These are phyloP conservation scores for Phalacrocorax brasilianus DNA, from an alignment of 2,113 vertebrate species.

Conservation along the genomic window DNA sequence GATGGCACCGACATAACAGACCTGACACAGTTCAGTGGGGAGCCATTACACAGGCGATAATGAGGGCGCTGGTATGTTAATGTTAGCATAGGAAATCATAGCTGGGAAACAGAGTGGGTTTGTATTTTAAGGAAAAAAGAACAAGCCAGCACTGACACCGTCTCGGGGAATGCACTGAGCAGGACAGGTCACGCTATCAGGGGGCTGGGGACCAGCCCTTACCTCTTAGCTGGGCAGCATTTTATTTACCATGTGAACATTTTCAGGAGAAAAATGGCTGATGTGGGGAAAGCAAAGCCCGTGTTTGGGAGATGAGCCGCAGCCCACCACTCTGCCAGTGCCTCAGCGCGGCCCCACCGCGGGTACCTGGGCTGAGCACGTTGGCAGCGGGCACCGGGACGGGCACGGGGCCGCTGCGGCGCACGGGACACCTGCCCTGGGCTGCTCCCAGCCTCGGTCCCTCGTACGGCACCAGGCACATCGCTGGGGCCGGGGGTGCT, in stretches of 20 bases:
- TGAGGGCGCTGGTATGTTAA: not conserved
- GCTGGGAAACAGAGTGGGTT: not conserved
- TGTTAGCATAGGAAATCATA: rapidly evolving
- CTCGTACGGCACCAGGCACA: too few relatives aligned
- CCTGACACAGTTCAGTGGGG: not conserved
- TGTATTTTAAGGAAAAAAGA: not conserved
- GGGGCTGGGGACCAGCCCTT: not conserved
- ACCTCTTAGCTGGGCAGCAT: not conserved
- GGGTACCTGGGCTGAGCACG: too few relatives aligned
- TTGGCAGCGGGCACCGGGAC: not conserved
- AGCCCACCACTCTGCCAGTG: not conserved
- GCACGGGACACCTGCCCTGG: too few relatives aligned
- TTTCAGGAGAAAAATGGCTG: not conserved
- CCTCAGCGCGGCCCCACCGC: not conserved
- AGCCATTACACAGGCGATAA: not conserved
- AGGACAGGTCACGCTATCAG: rapidly evolving
- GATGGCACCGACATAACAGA: not conserved
- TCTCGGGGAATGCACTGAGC: not conserved
- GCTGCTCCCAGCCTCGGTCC: not conserved
- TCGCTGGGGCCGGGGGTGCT: not conserved
- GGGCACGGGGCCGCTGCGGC: too few relatives aligned
- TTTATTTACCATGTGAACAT: rapidly evolving
- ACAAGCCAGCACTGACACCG: rapidly evolving
- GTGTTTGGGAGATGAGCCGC: not conserved
- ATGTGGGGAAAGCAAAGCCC: not conserved